Conservation (phyloP, 2,797 vertebrate genomes). For the Trichosurus vulpecula region DNA sequence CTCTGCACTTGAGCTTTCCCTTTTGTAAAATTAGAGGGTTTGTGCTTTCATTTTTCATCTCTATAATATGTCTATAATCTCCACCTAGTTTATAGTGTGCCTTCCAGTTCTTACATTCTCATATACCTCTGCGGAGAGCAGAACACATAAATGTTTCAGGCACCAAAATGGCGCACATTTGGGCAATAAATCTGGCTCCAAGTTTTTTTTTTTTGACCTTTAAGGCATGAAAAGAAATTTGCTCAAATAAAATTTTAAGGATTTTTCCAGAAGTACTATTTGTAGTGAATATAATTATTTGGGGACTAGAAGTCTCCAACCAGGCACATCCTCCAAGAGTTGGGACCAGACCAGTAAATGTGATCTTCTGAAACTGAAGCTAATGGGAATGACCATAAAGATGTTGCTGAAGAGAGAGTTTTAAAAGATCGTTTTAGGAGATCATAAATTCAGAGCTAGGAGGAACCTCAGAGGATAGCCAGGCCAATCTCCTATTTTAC, state of each 20-base stretch:
- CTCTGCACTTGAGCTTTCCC: background rate
- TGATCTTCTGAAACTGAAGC: background rate
- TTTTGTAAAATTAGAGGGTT: background rate
- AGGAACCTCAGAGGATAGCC: background rate
- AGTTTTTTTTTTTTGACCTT: background rate
- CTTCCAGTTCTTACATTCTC: background rate
- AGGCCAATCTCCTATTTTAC: background rate
- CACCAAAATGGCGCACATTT: background rate
- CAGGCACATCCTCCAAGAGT: background rate
- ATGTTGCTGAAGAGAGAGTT: background rate
- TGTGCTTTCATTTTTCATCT: background rate
- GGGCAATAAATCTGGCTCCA: background rate
- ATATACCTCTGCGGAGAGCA: background rate
- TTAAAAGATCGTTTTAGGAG: background rate
- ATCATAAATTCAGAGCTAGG: background rate
- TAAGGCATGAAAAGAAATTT: background rate
- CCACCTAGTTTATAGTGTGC: background rate
- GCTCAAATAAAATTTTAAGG: constrained; percentile 43
- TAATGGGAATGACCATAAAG: background rate
- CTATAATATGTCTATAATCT: background rate
- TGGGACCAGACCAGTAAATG: background rate
- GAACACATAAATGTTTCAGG: background rate
- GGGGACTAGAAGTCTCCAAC: background rate
- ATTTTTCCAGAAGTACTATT: constrained; percentile 33
- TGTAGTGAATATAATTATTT: background rate